phyloP scores from a whole-genome alignment of 92 coral and sea anemone genomes.

The Blastomussa wellsi region DNA sequence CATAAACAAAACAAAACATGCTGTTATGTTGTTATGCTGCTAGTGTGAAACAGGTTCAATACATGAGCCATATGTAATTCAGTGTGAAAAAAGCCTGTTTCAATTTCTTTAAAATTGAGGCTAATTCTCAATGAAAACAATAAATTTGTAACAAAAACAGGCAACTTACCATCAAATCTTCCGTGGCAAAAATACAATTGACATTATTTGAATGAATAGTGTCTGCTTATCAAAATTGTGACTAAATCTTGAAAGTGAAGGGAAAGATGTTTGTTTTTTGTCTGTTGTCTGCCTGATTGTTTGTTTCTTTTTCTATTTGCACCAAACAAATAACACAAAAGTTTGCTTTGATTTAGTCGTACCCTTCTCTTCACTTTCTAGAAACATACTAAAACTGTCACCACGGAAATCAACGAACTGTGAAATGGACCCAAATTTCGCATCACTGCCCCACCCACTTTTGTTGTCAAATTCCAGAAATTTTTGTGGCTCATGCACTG shows the following conservation, averaged over 20 bases:
- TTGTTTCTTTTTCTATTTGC: background rate
- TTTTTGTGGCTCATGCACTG: too few species aligned
- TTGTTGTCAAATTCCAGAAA: too few species aligned
- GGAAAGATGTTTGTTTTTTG: background rate
- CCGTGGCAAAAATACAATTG: background rate
- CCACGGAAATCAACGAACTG: too few species aligned
- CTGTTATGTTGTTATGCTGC: too few species aligned
- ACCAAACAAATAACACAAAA: background rate
- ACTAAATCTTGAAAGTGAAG: background rate
- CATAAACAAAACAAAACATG: too few species aligned
- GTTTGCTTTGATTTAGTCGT: background rate
- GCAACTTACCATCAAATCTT: slow-evolving; percentile 19
- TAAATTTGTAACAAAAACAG: slow-evolving; percentile 7
- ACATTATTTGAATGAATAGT: background rate
- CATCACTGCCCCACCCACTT: too few species aligned
- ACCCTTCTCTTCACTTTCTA: background rate
- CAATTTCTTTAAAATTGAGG: too few species aligned
- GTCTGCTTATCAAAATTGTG: background rate
- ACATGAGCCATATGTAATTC: too few species aligned
- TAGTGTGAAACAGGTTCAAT: too few species aligned
- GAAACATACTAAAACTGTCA: background rate
- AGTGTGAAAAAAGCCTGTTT: too few species aligned
- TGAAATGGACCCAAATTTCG: too few species aligned
- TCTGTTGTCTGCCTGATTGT: background rate
- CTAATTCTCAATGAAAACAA: background rate